Base-by-base conservation (phyloP, 2,113 vertebrate species). In the Tachysurus vachellii region DNA sequence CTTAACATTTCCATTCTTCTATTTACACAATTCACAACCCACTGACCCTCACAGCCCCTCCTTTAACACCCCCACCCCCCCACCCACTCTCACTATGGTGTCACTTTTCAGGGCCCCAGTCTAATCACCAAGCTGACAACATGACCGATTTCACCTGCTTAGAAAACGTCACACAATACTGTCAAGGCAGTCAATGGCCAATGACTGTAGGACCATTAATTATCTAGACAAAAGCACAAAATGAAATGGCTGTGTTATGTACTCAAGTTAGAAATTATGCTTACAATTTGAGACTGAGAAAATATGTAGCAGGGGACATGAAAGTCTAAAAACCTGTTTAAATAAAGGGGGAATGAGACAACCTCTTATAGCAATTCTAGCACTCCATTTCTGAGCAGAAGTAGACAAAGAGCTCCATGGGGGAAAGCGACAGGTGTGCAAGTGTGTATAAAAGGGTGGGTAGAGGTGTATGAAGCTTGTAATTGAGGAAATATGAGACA, bases 391-490 rank as follows among this genome's bases (percentile, higher is more conserved):
- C 47, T 82, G 21, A 73, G 85, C 54, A 47, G 26, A 81, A 73
- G n/a, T 14, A 82, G 86, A 87, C 86, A 87, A 87, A 83, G 50
- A 84, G 47, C 47, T 87, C 86, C 81, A 79, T 56, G 54, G 86
- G 71, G 86, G 47, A 84, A 83, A 84, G 73, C 68, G 61, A 87
- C 86, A 87, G 86, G 86, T 87, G 87, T 86, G 90, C 91, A 92
- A 73, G 89, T 53, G 90, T 91, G 91, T 93, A 93, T 93, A 91
- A 83, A 87, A 88, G 92, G 89, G 91, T 90, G 87, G 90, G 91
- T 86, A 91, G 90, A 84, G 82, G 86, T 87, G 92, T 91, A 94
- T 83, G 80, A 84, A 86, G 80, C 85, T 62, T 89, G 53, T 89
- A 86, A 89, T 86, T 86, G 81, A 86, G 88, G 88, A 85, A 89